Conservation (phyloP, 1,140 invertebrate genomes). For the Dufourea novaeangliae region DNA sequence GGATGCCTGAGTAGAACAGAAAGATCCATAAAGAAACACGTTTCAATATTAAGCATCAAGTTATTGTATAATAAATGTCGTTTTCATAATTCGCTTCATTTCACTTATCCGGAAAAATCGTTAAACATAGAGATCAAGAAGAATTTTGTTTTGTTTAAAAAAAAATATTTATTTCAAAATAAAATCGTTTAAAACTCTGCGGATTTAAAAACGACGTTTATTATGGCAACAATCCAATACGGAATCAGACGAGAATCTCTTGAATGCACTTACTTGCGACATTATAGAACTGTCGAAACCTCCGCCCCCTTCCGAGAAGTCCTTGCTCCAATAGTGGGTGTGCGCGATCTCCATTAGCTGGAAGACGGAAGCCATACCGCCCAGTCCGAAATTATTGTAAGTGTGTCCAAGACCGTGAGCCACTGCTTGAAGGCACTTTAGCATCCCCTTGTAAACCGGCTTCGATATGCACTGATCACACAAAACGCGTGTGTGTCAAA, state of each 20-base stretch:
- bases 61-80: too few relatives aligned
- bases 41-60: too few relatives aligned
- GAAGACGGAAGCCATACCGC: conserved; percentile 98
- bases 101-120: too few relatives aligned
- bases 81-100: too few relatives aligned
- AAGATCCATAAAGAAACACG: not conserved
- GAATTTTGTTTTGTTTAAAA: not conserved
- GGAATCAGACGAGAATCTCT: too few relatives aligned
- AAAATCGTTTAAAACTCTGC: too few relatives aligned
- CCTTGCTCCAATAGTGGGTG: conserved; percentile 98
- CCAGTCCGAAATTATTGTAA: conserved; percentile 95
- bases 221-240: too few relatives aligned
- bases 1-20: conserved; percentile 82
- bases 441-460: conserved; percentile 97
- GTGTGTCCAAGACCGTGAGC: conserved; percentile 95
- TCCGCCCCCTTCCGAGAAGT: conserved; percentile 86
- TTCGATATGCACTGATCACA: conserved; percentile 93
- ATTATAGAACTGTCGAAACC: conserved; percentile 80
- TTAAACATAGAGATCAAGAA: not conserved
- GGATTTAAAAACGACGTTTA: too few relatives aligned
- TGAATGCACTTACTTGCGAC: conserved; percentile 82
- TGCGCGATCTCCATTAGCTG: conserved; percentile 98
- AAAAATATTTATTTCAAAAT: too few relatives aligned
- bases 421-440: conserved; percentile 94
- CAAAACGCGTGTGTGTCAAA: too few relatives aligned